Conservation (phyloP, 2,113 vertebrate genomes). For the Psammodynastes pulverulentus region DNA sequence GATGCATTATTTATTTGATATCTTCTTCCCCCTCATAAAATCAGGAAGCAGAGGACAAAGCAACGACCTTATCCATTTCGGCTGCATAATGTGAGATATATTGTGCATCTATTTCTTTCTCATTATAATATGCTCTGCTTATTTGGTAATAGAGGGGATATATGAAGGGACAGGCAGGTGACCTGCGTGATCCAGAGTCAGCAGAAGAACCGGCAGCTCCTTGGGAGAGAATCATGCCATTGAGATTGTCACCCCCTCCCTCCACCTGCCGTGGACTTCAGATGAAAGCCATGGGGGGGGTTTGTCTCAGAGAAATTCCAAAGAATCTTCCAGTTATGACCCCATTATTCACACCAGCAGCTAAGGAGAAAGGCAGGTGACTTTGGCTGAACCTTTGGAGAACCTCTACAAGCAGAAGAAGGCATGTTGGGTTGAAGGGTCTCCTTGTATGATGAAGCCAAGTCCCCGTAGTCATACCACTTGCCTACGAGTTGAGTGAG, state of each 20-base stretch:
- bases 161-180: neutral
- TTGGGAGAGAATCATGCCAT: neutral
- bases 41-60: constrained; percentile 59
- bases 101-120: neutral
- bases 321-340: neutral
- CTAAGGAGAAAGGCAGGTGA: neutral
- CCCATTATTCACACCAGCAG: neutral
- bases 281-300: neutral
- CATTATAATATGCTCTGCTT: neutral
- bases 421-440: neutral
- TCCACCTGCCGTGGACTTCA: neutral
- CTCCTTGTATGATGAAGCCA: neutral
- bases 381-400: neutral
- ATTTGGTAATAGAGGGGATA: neutral
- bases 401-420: neutral
- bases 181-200: neutral
- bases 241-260: neutral
- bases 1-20: constrained; percentile 71
- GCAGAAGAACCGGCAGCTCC: too few relatives aligned
- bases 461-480: neutral
- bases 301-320: neutral
- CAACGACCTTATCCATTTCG: constrained; percentile 54
- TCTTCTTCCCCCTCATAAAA: constrained; percentile 61
- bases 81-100: neutral
- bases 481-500: neutral